phyloP scores from a whole-genome alignment of 2,888 invertebrate genomes.

The Loripinus fragilis region DNA sequence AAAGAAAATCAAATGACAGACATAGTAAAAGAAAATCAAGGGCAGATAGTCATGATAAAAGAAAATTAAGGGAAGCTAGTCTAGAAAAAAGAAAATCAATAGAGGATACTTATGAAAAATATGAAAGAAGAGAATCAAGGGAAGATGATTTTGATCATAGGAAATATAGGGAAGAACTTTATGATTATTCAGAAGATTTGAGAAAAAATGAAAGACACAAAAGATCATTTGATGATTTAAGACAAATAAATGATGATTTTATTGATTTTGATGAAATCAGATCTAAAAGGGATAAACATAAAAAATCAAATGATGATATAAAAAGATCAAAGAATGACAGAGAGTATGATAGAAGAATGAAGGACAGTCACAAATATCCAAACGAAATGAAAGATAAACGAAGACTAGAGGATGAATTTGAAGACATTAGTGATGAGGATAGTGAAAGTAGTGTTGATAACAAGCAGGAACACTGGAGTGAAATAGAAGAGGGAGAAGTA shows the following conservation, averaged over 20 bases:
- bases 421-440: constrained; percentile 65
- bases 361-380: constrained; percentile 68
- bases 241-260: background rate
- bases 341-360: background rate
- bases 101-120: background rate
- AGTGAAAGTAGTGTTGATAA: constrained; percentile 24
- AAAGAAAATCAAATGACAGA: constrained; percentile 22
- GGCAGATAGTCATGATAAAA: constrained; percentile 19
- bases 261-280: background rate
- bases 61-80: constrained; percentile 11
- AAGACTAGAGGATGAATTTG: constrained; percentile 82
- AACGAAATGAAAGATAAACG: constrained; percentile 21
- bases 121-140: constrained; percentile 14
- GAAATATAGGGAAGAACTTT: background rate
- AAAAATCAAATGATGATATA: background rate
- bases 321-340: background rate
- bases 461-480: constrained; percentile 43
- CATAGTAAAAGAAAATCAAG: constrained; percentile 2
- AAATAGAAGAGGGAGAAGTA: constrained; percentile 50
- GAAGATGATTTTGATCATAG: background rate
- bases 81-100: background rate
- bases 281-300: background rate
- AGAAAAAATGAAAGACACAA: background rate
- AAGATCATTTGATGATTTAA: background rate
- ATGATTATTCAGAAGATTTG: background rate